A percentile compares a stretch with the other conserved stretches of the same genome.
Evolutionary conservation across 2,888 invertebrate species (phyloP).

Genomic region (Sminthurinus aureus): DNA sequence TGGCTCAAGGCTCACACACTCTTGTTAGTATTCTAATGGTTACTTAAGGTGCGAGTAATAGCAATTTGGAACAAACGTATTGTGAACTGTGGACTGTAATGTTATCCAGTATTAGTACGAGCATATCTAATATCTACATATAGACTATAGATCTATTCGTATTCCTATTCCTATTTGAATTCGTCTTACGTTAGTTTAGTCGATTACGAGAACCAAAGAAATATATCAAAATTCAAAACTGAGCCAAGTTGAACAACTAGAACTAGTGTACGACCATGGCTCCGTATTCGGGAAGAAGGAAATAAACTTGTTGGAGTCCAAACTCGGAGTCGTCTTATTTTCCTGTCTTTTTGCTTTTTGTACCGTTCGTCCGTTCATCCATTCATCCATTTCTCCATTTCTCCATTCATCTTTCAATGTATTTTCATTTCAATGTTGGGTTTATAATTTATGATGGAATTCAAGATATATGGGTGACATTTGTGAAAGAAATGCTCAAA

Average conservation of each 20-base stretch:
- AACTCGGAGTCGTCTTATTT: not conserved
- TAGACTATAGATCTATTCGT: no score
- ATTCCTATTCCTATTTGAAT: no score
- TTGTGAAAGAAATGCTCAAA: not conserved
- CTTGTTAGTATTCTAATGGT: not conserved
- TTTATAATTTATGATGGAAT: not conserved
- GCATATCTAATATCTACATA: no score
- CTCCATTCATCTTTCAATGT: not conserved
- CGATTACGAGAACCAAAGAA: no score
- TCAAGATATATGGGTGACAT: not conserved
- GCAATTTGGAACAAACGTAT: conserved; percentile 8
- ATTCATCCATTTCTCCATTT: not conserved
- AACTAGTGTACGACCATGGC: not conserved
- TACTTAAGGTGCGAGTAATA: not conserved
- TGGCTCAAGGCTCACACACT: not conserved
- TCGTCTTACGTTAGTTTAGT: no score
- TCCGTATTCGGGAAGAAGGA: not conserved
- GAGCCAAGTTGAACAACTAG: no score
- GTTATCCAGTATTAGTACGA: no score
- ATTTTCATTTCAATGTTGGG: not conserved
- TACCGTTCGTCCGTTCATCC: not conserved
- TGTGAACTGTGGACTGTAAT: not conserved
- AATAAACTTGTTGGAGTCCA: not conserved
- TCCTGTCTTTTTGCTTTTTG: not conserved
- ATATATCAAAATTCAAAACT: no score